Base-by-base conservation (phyloP, 1,140 invertebrate species). In the Xylocopa sonorina region DNA sequence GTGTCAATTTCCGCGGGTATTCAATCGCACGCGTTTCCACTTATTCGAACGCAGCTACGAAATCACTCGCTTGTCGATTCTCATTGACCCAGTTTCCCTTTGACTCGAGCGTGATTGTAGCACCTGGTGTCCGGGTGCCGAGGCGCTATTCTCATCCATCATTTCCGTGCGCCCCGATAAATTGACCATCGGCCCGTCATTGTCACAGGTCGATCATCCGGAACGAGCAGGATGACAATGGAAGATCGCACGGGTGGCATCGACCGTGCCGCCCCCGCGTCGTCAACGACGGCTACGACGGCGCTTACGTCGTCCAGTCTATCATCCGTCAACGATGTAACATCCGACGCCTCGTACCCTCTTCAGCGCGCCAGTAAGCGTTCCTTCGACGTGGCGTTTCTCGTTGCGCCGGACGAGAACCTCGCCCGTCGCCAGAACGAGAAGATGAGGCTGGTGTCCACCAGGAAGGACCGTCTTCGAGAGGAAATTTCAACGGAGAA, bases 331-430 rank as follows among this genome's bases (percentile, higher is more conserved):
- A 80, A 78, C 27, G 90, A 92, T 34, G 80, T 89, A 21, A 87
- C 91, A 3, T 75, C 88, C 18, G 90, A 92, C 53, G 89, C 92
- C 0, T 91, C 92, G 4, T 92, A 92, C 64, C 91, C 92, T 16
- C 62, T 91, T 3, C 92, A 92, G 32, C 88, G 91, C 27, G 84
- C 92, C 10, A 89, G 93, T 7, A 97, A 97, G 85, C 92, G 97
- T 21, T 96, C 96, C 16, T 98, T 98, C 85, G 97, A 98, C 88
- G 97, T 98, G 0, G 97, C 97, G 2, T 98, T 98, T 81, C 91
- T 98, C 6, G 97, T 97, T 92, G 96, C 97, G 86, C 97, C 97
- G 3, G 97, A 97, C 83, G 97, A 97, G 68, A 96, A 97, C 87
- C 89, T 96, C 55, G 95, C 95, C 50, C 94, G 95, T 63, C 95